Base-by-base conservation (phyloP, 2,797 vertebrate species). In the Artibeus lituratus region DNA sequence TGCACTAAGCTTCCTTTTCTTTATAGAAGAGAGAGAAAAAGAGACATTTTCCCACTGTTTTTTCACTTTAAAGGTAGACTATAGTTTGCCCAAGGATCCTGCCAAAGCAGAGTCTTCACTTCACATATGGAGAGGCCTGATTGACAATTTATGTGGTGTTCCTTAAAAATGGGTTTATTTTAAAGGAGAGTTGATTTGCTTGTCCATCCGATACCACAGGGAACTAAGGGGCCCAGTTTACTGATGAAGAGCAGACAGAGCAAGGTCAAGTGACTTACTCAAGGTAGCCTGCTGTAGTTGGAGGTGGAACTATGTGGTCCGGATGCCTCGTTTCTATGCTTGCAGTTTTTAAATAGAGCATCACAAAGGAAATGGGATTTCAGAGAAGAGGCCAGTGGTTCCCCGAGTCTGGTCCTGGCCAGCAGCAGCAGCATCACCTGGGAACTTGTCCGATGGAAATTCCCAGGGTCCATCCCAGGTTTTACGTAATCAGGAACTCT, bases 21-120 rank as follows among this genome's bases (percentile, higher is more conserved):
- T 90, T 76, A 91, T 0, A 47, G 29, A 67, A 57, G 80, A 90
- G 53, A 26, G 44, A 73, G 86, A 32, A 85, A 70, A n/a, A 37
- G 29, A 94, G n/a, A 72, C 7, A 87, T 89, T 92, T 86, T 26
- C 73, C 73, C 55, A 26, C 73, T 88, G 51, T 80, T 47, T 92
- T 92, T 44, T 84, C 70, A 85, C 42, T 84, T 86, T 44, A 92
- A 90, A 94, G 29, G 47, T 67, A 85, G 72, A 89, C 21, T 59
- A 6, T 22, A 65, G 37, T 80, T 77, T 87, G n/a, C 49, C 76
- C 16, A 39, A 85, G 7, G 32, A 70, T 53, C 94, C 67, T 86
- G 47, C 80, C 67, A 87, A 90, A 92, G 53, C 49, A 67, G 85
- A 94, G 51, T 67, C 67, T 91, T 90, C 26, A 83, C 24, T 76